A percentile compares a stretch with the other conserved stretches of the same genome.
phyloP scores from a whole-genome alignment of 2,797 vertebrate genomes.

The Brachyalestes nurse region DNA sequence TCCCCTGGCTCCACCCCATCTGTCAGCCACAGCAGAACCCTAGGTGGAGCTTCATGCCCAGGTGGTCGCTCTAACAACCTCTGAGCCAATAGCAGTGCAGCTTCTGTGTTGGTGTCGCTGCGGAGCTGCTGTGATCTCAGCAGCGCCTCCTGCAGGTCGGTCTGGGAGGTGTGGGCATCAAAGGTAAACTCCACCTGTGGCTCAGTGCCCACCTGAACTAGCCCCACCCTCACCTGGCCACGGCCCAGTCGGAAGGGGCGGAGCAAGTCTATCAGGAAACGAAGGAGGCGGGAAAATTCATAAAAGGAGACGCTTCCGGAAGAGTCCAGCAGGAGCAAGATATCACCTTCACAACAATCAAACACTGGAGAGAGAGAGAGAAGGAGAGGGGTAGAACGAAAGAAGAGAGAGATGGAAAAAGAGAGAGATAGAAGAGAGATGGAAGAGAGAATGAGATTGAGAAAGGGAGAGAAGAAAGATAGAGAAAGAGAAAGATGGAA shows the following conservation, averaged over 20 bases:
- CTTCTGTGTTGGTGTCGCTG: slow-evolving; percentile 88
- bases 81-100: slow-evolving; percentile 76
- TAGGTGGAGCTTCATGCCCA: slow-evolving; percentile 64
- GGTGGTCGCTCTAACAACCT: slow-evolving; percentile 68
- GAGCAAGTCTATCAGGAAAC: slow-evolving; percentile 81
- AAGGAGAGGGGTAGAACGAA: slow-evolving; percentile 41
- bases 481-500: slow-evolving; percentile 45
- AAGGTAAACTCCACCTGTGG: slow-evolving; percentile 85
- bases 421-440: too few species aligned
- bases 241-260: slow-evolving; percentile 80
- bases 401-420: slow-evolving; percentile 54
- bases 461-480: slow-evolving; percentile 53
- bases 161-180: slow-evolving; percentile 66
- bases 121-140: slow-evolving; percentile 76
- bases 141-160: slow-evolving; percentile 74
- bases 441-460: slow-evolving; percentile 39
- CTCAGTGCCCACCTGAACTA: slow-evolving; percentile 78
- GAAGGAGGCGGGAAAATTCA: slow-evolving; percentile 84
- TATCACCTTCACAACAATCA: slow-evolving; percentile 80
- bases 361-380: slow-evolving; percentile 56
- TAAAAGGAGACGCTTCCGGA: slow-evolving; percentile 89
- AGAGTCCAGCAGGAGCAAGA: slow-evolving; percentile 90
- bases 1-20: slow-evolving; percentile 87
- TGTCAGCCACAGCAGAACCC: slow-evolving; percentile 90
- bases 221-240: slow-evolving; percentile 80